phyloP scores from a whole-genome alignment of 1,140 invertebrate species.

The Anoplophora glabripennis region DNA sequence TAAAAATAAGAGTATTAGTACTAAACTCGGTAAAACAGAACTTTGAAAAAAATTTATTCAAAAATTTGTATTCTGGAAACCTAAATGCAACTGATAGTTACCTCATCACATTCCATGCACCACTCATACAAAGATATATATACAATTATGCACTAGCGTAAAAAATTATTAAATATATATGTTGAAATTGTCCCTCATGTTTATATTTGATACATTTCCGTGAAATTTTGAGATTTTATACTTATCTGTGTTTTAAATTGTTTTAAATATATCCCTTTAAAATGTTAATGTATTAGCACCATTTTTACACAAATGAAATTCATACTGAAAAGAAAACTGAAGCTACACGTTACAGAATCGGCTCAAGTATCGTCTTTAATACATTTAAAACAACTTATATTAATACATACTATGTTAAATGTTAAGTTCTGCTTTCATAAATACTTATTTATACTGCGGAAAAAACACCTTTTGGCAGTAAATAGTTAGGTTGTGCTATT shows the following conservation, averaged over 20 bases:
- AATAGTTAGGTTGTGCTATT: no score
- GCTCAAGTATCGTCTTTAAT: not conserved
- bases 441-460: no score
- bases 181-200: not conserved
- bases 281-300: constrained; percentile 17
- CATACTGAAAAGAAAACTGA: not conserved
- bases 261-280: constrained; percentile 13
- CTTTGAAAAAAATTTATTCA: no score
- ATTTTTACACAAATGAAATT: constrained; percentile 7
- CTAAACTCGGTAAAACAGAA: constrained; percentile 1
- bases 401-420: no score
- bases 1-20: constrained; percentile 16
- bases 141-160: constrained; percentile 11
- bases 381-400: constrained; percentile 13
- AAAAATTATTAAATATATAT: constrained; percentile 6
- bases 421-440: no score
- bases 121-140: constrained; percentile 4
- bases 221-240: not conserved
- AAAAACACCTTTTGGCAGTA: no score
- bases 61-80: not conserved
- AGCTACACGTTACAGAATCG: not conserved
- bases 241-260: not conserved
- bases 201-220: not conserved
- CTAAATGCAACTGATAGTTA: constrained; percentile 6
- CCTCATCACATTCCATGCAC: constrained; percentile 1